These are phyloP conservation scores for Anabas testudineus DNA, from an alignment of 2,797 vertebrate species.

Conservation along the genomic window DNA sequence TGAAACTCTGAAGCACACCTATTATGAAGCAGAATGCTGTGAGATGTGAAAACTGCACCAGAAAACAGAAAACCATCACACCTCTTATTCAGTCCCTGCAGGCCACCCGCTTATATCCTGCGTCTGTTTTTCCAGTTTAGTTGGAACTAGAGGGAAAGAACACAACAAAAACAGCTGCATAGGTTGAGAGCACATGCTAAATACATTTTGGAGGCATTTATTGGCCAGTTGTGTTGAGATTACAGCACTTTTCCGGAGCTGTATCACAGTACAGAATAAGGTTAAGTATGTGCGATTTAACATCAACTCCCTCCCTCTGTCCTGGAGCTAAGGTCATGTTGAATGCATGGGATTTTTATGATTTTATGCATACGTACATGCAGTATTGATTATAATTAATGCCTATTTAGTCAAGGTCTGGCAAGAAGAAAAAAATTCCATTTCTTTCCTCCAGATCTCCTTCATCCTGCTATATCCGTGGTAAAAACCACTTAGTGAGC, in stretches of 20 bases:
- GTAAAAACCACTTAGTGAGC: slow-evolving; percentile 62
- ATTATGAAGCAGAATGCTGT: slow-evolving; percentile 65
- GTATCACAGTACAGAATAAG: not conserved
- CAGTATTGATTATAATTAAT: slow-evolving; percentile 47
- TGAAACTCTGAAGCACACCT: slow-evolving; percentile 67
- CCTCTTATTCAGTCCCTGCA: slow-evolving; percentile 62
- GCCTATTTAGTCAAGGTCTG: slow-evolving; percentile 52
- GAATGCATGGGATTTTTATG: slow-evolving; percentile 7
- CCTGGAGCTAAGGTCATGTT: slow-evolving; percentile 5
- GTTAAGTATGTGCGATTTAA: slow-evolving; percentile 21
- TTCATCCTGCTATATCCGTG: slow-evolving; percentile 48
- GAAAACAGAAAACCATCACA: slow-evolving; percentile 68
- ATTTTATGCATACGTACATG: slow-evolving; percentile 14
- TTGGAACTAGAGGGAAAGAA: slow-evolving; percentile 27
- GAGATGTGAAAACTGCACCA: slow-evolving; percentile 73
- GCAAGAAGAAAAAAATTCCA: slow-evolving; percentile 37
- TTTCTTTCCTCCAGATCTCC: slow-evolving; percentile 55
- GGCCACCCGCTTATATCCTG: slow-evolving; percentile 65
- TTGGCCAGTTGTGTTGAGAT: slow-evolving; percentile 33
- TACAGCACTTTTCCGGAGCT: not conserved
- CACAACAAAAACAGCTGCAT: slow-evolving; percentile 58
- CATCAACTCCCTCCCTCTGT: not conserved
- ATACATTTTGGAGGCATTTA: slow-evolving; percentile 1
- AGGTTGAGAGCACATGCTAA: slow-evolving; percentile 25
- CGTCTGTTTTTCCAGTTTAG: slow-evolving; percentile 60